Percentiles rank a stretch among this genome's conserved stretches.
These are phyloP conservation scores for Tenebrio molitor DNA, from an alignment of 1,140 invertebrate genomes.

Conservation along the genomic window DNA sequence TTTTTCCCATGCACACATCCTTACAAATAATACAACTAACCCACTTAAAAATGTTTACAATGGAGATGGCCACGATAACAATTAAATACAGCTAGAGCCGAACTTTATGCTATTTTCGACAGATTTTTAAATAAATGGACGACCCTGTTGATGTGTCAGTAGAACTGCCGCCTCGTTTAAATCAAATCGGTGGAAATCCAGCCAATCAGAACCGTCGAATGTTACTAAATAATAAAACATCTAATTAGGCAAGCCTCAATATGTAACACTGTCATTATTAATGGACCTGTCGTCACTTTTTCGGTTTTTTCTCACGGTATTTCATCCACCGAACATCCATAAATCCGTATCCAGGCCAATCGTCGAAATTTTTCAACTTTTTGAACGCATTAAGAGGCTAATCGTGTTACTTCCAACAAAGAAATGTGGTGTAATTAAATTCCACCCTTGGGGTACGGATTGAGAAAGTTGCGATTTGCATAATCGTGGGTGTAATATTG, in stretches of 20 bases:
- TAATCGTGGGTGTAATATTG: conserved; percentile 33
- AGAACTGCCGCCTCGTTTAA: no score
- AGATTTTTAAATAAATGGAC: no score
- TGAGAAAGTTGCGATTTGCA: conserved; percentile 26
- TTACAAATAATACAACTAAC: conserved; percentile 1
- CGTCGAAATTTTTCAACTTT: conserved; percentile 16
- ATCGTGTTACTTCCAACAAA: conserved; percentile 29
- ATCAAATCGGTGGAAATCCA: no score
- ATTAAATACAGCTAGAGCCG: background rate
- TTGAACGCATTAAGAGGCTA: background rate
- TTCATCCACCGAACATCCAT: background rate
- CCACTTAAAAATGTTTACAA: conserved; percentile 10
- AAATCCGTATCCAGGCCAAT: background rate
- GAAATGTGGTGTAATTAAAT: conserved; percentile 37
- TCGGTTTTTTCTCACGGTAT: background rate
- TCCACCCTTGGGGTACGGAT: conserved; percentile 19
- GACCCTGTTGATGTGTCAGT: no score
- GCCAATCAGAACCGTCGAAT: no score
- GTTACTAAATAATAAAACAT: no score
- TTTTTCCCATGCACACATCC: conserved; percentile 7
- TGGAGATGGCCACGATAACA: background rate
- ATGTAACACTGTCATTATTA: no score
- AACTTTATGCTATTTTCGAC: no score
- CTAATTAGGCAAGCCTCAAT: background rate
- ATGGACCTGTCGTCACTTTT: no score